Evolutionary conservation across 2,113 vertebrate genomes (phyloP).

Genomic region (Delphinus delphis): DNA sequence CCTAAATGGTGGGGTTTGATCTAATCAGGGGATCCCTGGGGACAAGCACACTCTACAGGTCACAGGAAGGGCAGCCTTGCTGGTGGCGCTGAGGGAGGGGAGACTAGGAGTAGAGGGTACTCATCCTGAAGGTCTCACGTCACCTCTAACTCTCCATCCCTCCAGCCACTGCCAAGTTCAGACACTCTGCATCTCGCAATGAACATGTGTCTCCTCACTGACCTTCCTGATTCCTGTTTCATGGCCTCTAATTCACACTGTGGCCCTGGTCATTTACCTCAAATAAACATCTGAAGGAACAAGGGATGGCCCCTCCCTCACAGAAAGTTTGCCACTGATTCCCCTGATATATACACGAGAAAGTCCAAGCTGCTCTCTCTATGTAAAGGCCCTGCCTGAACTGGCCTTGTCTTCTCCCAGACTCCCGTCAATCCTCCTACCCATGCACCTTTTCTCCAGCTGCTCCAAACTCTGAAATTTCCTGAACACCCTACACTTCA

Average conservation of each 20-base stretch:
- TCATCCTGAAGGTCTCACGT: background rate
- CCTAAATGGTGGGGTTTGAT: background rate
- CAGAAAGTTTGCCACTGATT: background rate
- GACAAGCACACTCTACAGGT: background rate
- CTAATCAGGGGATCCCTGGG: background rate
- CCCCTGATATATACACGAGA: background rate
- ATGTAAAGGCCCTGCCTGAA: background rate
- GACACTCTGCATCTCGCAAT: background rate
- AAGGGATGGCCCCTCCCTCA: background rate
- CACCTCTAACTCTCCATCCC: background rate
- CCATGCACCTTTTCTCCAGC: background rate
- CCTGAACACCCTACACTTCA: background rate
- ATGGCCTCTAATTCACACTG: background rate
- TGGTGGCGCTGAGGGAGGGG: background rate
- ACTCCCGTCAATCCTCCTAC: background rate
- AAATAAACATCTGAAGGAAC: background rate
- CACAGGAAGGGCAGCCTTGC: background rate
- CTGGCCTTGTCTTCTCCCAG: background rate
- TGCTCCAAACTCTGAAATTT: background rate
- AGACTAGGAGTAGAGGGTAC: background rate
- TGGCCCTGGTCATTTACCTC: background rate
- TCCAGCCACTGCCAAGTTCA: background rate
- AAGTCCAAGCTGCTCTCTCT: background rate
- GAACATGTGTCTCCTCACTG: background rate
- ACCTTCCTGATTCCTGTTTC: background rate